Percentiles rank a stretch among this genome's conserved stretches.
These are phyloP conservation scores for Peromyscus aztecus DNA, from an alignment of 2,797 vertebrate genomes.

Conservation along the genomic window DNA sequence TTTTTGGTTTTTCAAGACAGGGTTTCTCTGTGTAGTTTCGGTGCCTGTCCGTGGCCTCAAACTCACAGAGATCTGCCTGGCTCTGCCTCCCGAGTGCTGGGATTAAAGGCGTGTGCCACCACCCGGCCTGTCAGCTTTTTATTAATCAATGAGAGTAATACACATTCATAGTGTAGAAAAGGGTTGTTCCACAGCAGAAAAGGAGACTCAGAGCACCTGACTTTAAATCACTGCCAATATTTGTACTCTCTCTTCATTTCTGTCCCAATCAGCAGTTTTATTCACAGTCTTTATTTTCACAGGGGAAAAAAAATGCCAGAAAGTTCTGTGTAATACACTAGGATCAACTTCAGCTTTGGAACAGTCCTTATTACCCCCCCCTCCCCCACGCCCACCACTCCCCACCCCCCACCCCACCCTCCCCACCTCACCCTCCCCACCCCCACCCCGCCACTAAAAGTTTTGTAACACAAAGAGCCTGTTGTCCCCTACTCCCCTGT, in stretches of 20 bases:
- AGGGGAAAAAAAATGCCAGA: constrained; percentile 22
- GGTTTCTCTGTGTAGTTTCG: too few relatives aligned
- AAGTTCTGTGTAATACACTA: neutral
- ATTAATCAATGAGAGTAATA: too few relatives aligned
- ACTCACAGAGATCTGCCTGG: too few relatives aligned
- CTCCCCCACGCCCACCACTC: too few relatives aligned
- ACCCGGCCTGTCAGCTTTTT: too few relatives aligned
- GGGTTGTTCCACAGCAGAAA: neutral
- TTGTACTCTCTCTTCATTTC: constrained; percentile 22
- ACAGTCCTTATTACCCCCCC: neutral
- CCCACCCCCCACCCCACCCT: too few relatives aligned
- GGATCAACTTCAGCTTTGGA: neutral
- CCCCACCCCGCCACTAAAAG: neutral
- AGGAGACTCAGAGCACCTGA: neutral
- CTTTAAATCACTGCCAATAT: neutral
- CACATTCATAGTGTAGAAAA: too few relatives aligned
- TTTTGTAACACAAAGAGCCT: neutral
- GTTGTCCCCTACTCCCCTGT: neutral
- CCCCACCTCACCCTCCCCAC: too few relatives aligned
- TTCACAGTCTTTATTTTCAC: constrained; percentile 1
- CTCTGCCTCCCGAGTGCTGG: too few relatives aligned
- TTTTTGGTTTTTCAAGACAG: too few relatives aligned
- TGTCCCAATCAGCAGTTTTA: neutral
- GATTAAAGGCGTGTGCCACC: too few relatives aligned
- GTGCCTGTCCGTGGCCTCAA: too few relatives aligned